phyloP scores from a whole-genome alignment of 2,888 invertebrate genomes.

The Rotaria macrura region DNA sequence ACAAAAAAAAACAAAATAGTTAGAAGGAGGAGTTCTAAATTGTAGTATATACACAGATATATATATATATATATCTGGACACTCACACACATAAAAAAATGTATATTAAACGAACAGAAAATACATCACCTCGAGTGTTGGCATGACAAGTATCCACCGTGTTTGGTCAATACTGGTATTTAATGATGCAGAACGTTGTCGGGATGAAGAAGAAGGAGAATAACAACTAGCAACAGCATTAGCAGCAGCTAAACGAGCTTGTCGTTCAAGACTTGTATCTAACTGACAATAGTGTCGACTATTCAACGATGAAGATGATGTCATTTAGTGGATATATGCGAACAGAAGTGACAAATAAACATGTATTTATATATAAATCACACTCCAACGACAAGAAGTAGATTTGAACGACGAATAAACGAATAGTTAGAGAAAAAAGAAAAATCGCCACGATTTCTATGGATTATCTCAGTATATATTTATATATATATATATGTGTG shows the following conservation, averaged over 20 bases:
- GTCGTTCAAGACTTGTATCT: constrained; percentile 6
- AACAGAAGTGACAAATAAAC: neutral
- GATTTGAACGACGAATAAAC: neutral
- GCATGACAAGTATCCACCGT: neutral
- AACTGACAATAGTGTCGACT: neutral
- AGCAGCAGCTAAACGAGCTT: neutral
- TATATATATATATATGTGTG: no score
- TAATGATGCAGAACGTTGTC: constrained; percentile 1
- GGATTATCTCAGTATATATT: neutral
- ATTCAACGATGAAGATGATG: neutral
- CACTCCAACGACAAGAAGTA: neutral
- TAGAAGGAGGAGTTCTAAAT: neutral
- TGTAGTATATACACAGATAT: neutral
- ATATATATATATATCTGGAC: no score
- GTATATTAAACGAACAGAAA: neutral
- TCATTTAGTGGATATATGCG: neutral
- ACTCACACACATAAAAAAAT: neutral
- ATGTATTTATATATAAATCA: neutral
- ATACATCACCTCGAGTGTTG: constrained; percentile 6
- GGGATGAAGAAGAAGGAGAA: neutral
- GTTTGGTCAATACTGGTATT: neutral
- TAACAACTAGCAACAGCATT: neutral
- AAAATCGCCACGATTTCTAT: neutral
- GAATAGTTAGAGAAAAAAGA: neutral
- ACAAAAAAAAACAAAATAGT: neutral